Conservation (phyloP, 1,140 invertebrate genomes). For the Amphibalanus amphitrite region DNA sequence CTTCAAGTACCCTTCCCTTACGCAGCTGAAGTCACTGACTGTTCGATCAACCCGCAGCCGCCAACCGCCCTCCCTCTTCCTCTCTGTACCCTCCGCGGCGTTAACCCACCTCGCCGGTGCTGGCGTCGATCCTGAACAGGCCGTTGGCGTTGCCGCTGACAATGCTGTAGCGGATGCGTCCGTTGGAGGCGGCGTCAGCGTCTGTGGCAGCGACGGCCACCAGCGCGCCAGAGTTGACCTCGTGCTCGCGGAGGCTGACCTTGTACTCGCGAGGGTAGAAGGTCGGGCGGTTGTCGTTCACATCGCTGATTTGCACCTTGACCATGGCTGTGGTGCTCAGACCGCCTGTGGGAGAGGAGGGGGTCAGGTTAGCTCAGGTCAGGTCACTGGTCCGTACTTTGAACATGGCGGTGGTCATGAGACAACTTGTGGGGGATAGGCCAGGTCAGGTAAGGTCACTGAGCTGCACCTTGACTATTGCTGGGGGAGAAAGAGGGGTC, state of each 20-base stretch:
- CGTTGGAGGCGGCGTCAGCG: constrained; percentile 65
- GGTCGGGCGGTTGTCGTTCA: constrained; percentile 82
- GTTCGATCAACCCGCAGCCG: no score
- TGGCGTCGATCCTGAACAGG: constrained; percentile 66
- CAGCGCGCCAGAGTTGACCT: constrained; percentile 29
- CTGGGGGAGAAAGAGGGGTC: no score
- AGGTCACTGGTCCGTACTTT: no score
- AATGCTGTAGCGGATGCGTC: constrained; percentile 59
- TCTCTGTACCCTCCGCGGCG: no score
- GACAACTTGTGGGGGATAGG: no score
- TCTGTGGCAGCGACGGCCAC: constrained; percentile 69
- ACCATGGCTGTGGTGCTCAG: constrained; percentile 81
- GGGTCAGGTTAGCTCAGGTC: no score
- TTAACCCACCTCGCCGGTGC: constrained; percentile 47
- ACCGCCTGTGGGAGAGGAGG: constrained; percentile 43
- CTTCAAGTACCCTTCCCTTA: no score
- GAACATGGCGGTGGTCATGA: no score
- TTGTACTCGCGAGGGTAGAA: constrained; percentile 76
- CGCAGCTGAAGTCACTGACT: no score
- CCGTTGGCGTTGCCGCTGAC: constrained; percentile 58
- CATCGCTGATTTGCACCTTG: constrained; percentile 72
- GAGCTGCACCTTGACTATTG: no score
- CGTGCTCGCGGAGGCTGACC: constrained; percentile 52
- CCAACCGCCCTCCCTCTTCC: no score
- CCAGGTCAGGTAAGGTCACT: no score